Evolutionary conservation across 2,113 vertebrate species (phyloP), one percentile per base, ranked within the genome.

Genomic region (Pyrgilauda ruficollis): DNA sequence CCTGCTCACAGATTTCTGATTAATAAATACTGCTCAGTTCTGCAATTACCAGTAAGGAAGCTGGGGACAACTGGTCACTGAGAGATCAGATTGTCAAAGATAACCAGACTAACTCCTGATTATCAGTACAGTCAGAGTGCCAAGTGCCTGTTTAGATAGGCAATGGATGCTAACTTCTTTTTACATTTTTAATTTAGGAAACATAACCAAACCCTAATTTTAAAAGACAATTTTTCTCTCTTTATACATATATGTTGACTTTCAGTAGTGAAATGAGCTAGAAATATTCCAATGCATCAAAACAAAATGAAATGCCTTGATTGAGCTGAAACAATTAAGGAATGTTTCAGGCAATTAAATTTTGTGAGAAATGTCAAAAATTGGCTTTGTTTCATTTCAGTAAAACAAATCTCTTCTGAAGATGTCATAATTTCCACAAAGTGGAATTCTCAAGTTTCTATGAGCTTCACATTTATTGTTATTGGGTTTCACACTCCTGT

Each of bases 291-390:
- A 90, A 3, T 86, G 79, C 76, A 89, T 96, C 95, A 94, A 89
- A 95, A 56, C 73, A 89, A 94, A 94, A 89, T 94, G 49, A 62
- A 94, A 87, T 84, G 88, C 41, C 87, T 94, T 91, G 91, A 94
- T 64, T 87, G 93, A 96, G 47, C 68, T 86, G 80, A 90, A 90
- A 84, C 86, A 96, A 95, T 95, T 96, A 95, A 92, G 76, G n/a
- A 92, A 59, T 16, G 76, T 89, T 96, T 92, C 90, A 96, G 61
- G 68, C 88, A 95, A 96, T 94, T 96, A 84, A 68, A 84, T 91
- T 89, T 89, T 89, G 73, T 82, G 77, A 89, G 80, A 78, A 95
- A 87, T 75, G 84, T 84, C 67, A 92, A 87, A 87, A 89, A 68
- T 44, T 49, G 15, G 6, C 66, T 94, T 96, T 96, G 61, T 95